These are phyloP conservation scores for Stenopsyche tienmushanensis DNA, from an alignment of 1,140 invertebrate species.

Conservation along the genomic window DNA sequence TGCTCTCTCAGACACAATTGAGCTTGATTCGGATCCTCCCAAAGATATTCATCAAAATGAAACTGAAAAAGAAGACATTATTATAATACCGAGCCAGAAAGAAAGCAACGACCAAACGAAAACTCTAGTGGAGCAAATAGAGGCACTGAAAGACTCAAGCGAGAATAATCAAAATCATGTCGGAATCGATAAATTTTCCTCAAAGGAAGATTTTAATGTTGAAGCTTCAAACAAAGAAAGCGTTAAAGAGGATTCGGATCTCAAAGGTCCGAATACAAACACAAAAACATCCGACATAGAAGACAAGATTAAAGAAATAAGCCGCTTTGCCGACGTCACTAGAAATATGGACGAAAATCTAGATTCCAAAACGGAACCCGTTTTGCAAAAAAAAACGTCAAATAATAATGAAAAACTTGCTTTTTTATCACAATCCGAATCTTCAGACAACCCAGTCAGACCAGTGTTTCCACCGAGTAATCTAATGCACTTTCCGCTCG, in stretches of 20 bases:
- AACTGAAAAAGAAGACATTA: background rate
- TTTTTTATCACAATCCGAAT: background rate
- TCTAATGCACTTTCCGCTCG: background rate
- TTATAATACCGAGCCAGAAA: background rate
- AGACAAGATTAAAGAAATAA: conserved; percentile 37
- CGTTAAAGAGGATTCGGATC: no score
- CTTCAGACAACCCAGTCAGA: no score
- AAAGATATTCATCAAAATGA: background rate
- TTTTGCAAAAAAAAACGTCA: conserved; percentile 6
- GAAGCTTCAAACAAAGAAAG: no score
- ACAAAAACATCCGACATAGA: conserved; percentile 26
- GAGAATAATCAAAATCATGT: no score
- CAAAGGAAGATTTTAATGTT: no score
- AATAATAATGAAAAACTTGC: background rate
- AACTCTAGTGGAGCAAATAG: background rate
- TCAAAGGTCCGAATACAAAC: no score
- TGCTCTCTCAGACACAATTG: conserved; percentile 14
- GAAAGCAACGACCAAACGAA: background rate
- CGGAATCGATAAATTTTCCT: no score
- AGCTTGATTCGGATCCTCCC: no score
- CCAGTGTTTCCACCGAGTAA: no score
- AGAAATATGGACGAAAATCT: conserved; percentile 28
- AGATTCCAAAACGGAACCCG: background rate
- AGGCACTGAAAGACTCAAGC: conserved; percentile 2
- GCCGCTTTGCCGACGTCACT: conserved; percentile 31